Evolutionary conservation across 1,140 invertebrate species (phyloP), one percentile per base, ranked within the genome.

Genomic region (Cydia splendana): DNA sequence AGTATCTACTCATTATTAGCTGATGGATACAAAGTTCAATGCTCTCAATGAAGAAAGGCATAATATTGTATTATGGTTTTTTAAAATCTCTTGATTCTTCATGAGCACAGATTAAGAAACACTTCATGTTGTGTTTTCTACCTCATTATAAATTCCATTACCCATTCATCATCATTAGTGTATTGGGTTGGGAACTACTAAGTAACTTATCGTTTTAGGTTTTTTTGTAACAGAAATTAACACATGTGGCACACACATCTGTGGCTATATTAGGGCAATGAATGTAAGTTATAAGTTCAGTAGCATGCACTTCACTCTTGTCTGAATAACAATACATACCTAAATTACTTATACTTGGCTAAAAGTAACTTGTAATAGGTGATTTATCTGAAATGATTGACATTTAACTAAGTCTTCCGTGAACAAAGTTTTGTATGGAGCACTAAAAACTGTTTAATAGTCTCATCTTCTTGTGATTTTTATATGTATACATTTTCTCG

Each of bases 1-100:
- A 15, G 20, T 53, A 53, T 45, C 28, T 74, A 51, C n/a, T 51
- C 34, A 53, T 74, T 24, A 45, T 74, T 51, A 53, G 45, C 18
- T 15, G 18, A 74, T 57, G 53, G n/a, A 62, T 62, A 62, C 57
- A 62, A 62, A 62, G 57, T 62, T 62, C 20, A 24, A 24, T 62
- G 57, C 20, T 62, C 57, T 24, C 20, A 62, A 53, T 53, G 6
- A 9, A 62, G 5, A 10, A 20, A 62, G 7, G 12, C 57, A 62
- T 62, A 24, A 62, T 62, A 24, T 51, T n/a, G 15, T 18, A 18
- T 53, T 18, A 62, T n/a, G 18, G 18, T 4, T 24, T 62, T 62
- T 24, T 0, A 62, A 62, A 20, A n/a, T n/a, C 2, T n/a, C 15
- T 5, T 53, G 1, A 53, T 53, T n/a, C 20, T 62, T 24, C 53